phyloP scores from a whole-genome alignment of 2,888 invertebrate genomes.

The Spatulosminthurus flaviceps region DNA sequence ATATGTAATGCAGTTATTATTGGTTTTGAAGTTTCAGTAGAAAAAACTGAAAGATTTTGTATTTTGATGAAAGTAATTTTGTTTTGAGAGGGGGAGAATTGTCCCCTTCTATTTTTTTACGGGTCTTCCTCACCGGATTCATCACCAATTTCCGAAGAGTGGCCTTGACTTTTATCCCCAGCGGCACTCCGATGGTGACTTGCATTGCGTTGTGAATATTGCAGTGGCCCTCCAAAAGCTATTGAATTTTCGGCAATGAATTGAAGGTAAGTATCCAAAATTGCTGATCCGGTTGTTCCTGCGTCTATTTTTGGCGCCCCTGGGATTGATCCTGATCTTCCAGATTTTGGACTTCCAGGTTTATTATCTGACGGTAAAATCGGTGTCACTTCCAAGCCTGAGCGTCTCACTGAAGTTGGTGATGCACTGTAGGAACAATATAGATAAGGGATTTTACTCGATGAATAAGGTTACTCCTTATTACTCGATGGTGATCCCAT shows the following conservation, averaged over 20 bases:
- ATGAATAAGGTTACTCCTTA: no score
- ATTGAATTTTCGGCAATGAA: conserved; percentile 83
- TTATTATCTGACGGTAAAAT: conserved; percentile 38
- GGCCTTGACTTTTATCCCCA: conserved; percentile 45
- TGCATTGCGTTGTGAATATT: conserved; percentile 32
- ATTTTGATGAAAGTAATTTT: neutral
- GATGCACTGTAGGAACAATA: conserved; percentile 33
- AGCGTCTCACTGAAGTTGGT: conserved; percentile 39
- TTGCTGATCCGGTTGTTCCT: conserved; percentile 76
- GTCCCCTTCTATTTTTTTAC: conserved; percentile 24
- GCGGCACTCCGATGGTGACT: conserved; percentile 27
- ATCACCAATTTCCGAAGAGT: conserved; percentile 44
- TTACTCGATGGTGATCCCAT: no score
- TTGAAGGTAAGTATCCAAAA: conserved; percentile 87
- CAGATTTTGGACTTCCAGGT: conserved; percentile 46
- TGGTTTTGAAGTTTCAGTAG: no score
- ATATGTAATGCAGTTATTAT: conserved; percentile 10
- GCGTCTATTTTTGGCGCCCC: conserved; percentile 39
- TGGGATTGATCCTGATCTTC: conserved; percentile 34
- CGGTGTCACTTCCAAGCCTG: conserved; percentile 47
- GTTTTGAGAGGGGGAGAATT: neutral
- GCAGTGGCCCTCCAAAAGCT: conserved; percentile 52
- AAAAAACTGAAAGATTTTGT: neutral
- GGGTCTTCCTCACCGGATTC: conserved; percentile 53
- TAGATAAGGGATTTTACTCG: no score